These are phyloP conservation scores for Nyctibius grandis DNA, from an alignment of 2,797 vertebrate species.

Conservation along the genomic window DNA sequence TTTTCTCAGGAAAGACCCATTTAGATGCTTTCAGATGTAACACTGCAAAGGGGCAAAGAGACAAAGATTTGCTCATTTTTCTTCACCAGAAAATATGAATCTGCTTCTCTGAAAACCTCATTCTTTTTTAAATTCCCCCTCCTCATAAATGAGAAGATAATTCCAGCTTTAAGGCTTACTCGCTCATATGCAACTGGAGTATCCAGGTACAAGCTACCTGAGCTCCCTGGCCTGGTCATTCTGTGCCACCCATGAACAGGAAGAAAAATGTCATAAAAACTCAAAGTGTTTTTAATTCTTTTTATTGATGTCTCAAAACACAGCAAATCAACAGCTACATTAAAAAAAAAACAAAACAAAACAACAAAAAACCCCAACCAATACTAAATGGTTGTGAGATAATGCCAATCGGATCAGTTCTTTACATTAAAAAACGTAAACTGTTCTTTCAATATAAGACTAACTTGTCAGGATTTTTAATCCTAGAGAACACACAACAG, in stretches of 20 bases:
- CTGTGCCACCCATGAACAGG: neutral
- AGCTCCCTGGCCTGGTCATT: neutral
- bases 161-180: neutral
- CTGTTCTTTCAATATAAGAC: neutral
- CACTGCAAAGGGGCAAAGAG: neutral
- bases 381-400: neutral
- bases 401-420: neutral
- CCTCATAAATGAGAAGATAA: neutral
- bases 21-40: neutral
- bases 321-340: neutral
- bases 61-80: neutral
- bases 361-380: neutral
- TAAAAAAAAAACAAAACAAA: neutral
- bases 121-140: neutral
- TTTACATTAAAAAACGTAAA: neutral
- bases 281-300: neutral
- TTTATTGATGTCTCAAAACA: neutral
- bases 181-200: neutral
- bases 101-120: neutral
- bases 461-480: neutral
- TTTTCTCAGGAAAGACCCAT: neutral
- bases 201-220: neutral
- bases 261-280: neutral
- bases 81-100: neutral
- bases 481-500: neutral